These are phyloP conservation scores for Calliphora vicina DNA, from an alignment of 1,140 invertebrate genomes.

Conservation along the genomic window DNA sequence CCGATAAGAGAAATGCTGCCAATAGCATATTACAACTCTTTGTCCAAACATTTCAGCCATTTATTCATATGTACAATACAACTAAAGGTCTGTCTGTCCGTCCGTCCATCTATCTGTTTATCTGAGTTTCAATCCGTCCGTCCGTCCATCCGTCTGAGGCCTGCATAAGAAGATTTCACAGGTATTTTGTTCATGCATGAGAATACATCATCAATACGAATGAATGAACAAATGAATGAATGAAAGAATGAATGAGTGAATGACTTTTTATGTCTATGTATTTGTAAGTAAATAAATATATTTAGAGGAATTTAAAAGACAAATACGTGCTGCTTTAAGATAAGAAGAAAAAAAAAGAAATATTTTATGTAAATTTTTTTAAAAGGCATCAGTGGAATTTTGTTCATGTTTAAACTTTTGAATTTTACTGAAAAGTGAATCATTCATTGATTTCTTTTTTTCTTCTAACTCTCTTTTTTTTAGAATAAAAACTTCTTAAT, in stretches of 20 bases:
- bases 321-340: constrained; percentile 8
- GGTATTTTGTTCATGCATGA: background rate
- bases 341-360: background rate
- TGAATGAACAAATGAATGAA: background rate
- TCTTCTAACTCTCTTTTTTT: background rate
- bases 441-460: background rate
- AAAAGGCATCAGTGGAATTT: constrained; percentile 2
- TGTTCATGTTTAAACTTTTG: background rate
- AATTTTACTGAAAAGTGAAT: background rate
- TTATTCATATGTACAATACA: background rate
- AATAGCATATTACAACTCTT: constrained; percentile 3
- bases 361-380: constrained; percentile 15
- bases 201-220: background rate
- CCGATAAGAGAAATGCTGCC: constrained; percentile 12
- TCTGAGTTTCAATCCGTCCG: constrained; percentile 1
- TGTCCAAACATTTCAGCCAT: background rate
- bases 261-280: background rate
- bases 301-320: background rate
- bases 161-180: background rate
- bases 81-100: background rate
- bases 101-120: background rate
- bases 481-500: background rate
- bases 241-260: background rate
- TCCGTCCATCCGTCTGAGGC: background rate
- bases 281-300: background rate